Conservation (phyloP, 2,888 invertebrate species). For the Folsomia candida region DNA sequence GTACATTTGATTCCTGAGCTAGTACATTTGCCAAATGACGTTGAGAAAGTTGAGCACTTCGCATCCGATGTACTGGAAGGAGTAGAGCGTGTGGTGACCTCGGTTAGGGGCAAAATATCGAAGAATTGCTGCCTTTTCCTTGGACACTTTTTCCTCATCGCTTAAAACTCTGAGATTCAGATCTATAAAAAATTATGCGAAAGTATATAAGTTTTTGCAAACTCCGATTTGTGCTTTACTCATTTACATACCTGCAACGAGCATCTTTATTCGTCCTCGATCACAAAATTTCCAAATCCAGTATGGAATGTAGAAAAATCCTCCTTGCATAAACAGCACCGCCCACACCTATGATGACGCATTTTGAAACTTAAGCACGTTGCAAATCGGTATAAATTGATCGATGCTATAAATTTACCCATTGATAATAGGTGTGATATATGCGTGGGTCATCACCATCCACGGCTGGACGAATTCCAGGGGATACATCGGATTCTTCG, state of each 20-base stretch:
- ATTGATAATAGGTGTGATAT: constrained; percentile 45
- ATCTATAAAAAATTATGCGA: neutral
- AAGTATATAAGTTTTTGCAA: neutral
- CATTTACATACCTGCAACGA: too few relatives aligned
- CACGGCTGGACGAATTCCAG: constrained; percentile 37
- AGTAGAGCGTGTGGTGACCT: constrained; percentile 32
- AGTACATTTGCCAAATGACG: constrained; percentile 35
- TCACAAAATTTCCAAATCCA: constrained; percentile 35
- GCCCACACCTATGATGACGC: constrained; percentile 32
- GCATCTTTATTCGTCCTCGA: constrained; percentile 32
- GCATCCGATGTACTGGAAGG: constrained; percentile 29
- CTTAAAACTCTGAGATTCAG: constrained; percentile 17
- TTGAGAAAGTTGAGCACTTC: constrained; percentile 33
- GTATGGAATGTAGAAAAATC: constrained; percentile 39
- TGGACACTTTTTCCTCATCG: constrained; percentile 29
- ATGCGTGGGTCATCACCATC: constrained; percentile 21
- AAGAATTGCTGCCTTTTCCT: constrained; percentile 39
- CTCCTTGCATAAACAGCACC: constrained; percentile 37
- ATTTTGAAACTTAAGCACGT: neutral
- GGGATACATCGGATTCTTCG: constrained; percentile 32
- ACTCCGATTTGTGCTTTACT: constrained; percentile 28
- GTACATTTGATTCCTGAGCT: too few relatives aligned
- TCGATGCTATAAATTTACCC: constrained; percentile 17
- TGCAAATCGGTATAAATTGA: neutral
- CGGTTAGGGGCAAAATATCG: constrained; percentile 35